Evolutionary conservation across 2,888 invertebrate genomes (phyloP), one percentile per base, ranked within the genome.

Genomic region (Limnephilus rhombicus): DNA sequence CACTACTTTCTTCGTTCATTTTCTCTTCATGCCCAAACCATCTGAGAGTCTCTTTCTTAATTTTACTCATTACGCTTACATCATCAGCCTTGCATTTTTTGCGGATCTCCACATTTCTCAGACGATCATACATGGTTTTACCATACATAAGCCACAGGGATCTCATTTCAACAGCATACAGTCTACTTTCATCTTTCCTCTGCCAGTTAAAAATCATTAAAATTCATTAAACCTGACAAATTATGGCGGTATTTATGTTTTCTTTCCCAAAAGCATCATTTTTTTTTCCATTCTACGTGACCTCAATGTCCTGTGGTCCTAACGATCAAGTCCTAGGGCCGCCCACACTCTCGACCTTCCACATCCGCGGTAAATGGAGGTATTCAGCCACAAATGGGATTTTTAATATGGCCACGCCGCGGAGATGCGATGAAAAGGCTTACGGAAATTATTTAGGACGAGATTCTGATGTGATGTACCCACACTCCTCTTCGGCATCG

Each of bases 381-480:
- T 91, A 92, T 92, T 92, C 92, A 92, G 83, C 81, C 88, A 49
- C 80, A 92, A 91, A 92, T 92, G 91, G 92, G 92, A 91, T 92
- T 92, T 92, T 92, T 91, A 92, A 92, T 92, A 92, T 90, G 92
- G 89, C 45, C 85, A 85, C 85, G 85, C 89, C 68, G 53, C 29
- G 82, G 68, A 91, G 82, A 80, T 68, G 85, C 68, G 41, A 85
- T 90, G 85, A 90, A 90, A 90, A 90, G 85, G 90, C 85, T 90
- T 90, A 90, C 85, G 68, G 90, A 41, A 85, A 90, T 85, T 85
- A 85, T 90, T 90, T 87, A 87, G 87, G 68, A 68, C 31, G 87
- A 68, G 68, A 68, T 53, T 53, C 87, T 49, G 87, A 68, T 53
- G 53, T 45, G 87, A 53, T 31, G 41, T n/a, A 37, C 34, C 34